Percentiles rank a stretch among this genome's conserved stretches.
phyloP scores from a whole-genome alignment of 1,140 invertebrate genomes.

The Drosophila orena region DNA sequence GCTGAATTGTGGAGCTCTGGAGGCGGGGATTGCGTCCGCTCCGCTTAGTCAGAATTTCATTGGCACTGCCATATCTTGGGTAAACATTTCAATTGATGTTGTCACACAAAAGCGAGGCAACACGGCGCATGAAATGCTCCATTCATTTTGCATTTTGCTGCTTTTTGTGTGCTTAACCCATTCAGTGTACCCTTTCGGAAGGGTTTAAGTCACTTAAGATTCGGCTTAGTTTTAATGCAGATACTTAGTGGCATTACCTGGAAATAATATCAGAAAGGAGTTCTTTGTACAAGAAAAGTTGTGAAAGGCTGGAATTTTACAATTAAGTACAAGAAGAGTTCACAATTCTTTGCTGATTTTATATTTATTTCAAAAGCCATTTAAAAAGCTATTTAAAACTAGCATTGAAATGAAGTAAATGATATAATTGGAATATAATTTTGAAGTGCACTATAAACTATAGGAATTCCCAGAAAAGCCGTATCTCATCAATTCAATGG shows the following conservation, averaged over 20 bases:
- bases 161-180: constrained; percentile 3
- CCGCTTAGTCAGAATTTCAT: constrained; percentile 53
- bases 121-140: constrained; percentile 39
- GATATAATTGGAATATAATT: no score
- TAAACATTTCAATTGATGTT: constrained; percentile 65
- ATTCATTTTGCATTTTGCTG: constrained; percentile 48
- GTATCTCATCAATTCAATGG: neutral
- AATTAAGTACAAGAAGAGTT: no score
- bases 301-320: no score
- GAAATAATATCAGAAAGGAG: no score
- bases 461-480: neutral
- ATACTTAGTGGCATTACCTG: neutral
- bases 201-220: neutral
- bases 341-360: no score
- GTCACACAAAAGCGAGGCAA: constrained; percentile 47
- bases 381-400: no score
- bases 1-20: constrained; percentile 38
- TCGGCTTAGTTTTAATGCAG: neutral
- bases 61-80: constrained; percentile 65
- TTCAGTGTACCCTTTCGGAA: constrained; percentile 10
- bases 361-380: no score
- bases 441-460: neutral
- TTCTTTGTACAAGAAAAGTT: no score
- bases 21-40: constrained; percentile 27
- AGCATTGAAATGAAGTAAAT: neutral